Conservation (phyloP, 1,140 invertebrate genomes). For the Neelides sp. region DNA sequence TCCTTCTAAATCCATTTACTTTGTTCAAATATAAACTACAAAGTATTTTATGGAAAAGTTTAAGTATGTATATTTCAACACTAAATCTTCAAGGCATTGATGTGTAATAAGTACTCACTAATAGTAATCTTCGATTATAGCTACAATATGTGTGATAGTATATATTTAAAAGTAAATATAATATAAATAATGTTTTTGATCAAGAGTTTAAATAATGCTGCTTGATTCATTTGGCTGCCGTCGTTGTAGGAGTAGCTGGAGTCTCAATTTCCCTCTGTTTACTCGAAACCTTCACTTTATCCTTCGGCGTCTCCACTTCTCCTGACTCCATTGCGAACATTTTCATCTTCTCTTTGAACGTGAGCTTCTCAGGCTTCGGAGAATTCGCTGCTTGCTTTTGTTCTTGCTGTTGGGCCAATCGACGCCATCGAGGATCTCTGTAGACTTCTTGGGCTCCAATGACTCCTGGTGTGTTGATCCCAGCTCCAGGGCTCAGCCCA, state of each 20-base stretch:
- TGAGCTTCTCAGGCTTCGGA: constrained; percentile 73
- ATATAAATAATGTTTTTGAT: not conserved
- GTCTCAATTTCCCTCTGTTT: constrained; percentile 77
- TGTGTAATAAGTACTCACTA: too few relatives aligned
- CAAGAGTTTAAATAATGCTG: not conserved
- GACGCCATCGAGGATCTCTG: constrained; percentile 68
- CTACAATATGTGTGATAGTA: too few relatives aligned
- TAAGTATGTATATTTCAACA: too few relatives aligned
- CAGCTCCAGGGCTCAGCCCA: constrained; percentile 43
- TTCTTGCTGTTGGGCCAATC: constrained; percentile 62
- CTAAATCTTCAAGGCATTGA: too few relatives aligned
- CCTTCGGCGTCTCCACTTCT: constrained; percentile 70
- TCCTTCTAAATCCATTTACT: too few relatives aligned
- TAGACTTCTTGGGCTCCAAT: constrained; percentile 73
- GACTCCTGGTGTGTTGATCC: constrained; percentile 69
- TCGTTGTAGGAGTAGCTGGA: not conserved
- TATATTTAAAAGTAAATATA: not conserved
- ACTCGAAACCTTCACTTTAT: constrained; percentile 84
- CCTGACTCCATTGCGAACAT: constrained; percentile 90
- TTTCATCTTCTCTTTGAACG: constrained; percentile 92
- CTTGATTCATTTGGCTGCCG: constrained; percentile 3
- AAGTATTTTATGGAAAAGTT: too few relatives aligned
- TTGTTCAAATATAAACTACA: too few relatives aligned
- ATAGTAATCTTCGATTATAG: too few relatives aligned
- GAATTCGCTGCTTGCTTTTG: constrained; percentile 49